Conservation (phyloP, 2,888 invertebrate genomes). For the Tribolium freemani region DNA sequence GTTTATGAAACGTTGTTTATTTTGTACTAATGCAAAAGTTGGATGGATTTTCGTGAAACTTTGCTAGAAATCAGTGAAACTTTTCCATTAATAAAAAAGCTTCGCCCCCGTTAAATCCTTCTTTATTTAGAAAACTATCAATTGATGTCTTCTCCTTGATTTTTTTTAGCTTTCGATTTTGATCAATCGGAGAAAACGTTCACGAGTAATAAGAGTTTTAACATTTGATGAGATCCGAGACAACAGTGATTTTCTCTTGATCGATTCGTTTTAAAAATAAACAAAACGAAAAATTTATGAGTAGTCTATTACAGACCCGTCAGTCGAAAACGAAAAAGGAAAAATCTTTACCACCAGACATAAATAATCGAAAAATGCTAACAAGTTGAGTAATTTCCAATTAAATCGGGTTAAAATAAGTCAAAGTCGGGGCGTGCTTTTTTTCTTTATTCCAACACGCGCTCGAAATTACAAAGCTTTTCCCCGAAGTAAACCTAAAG, state of each 20-base stretch:
- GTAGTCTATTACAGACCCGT: background rate
- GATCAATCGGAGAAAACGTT: slow-evolving; percentile 11
- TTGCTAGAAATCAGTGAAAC: slow-evolving; percentile 24
- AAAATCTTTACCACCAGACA: background rate
- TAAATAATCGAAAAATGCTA: background rate
- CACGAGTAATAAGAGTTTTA: slow-evolving; percentile 10
- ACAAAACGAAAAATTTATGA: background rate
- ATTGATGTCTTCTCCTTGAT: slow-evolving; percentile 3
- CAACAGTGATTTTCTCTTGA: background rate
- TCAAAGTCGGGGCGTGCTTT: background rate
- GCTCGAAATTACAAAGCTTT: slow-evolving; percentile 13
- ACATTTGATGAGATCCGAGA: slow-evolving; percentile 7
- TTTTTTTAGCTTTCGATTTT: background rate
- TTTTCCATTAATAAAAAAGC: slow-evolving; percentile 35
- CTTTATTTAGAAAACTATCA: slow-evolving; percentile 31
- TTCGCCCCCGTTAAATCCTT: background rate
- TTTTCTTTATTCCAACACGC: background rate
- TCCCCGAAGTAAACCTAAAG: background rate
- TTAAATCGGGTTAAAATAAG: too few species aligned
- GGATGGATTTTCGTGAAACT: slow-evolving; percentile 15
- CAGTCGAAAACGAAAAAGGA: background rate
- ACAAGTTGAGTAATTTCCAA: too few species aligned
- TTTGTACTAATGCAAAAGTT: slow-evolving; percentile 30
- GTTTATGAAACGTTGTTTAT: slow-evolving; percentile 20
- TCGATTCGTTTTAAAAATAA: background rate